These are phyloP conservation scores for Pseudochaenichthys georgianus DNA, from an alignment of 2,797 vertebrate genomes.

Conservation along the genomic window DNA sequence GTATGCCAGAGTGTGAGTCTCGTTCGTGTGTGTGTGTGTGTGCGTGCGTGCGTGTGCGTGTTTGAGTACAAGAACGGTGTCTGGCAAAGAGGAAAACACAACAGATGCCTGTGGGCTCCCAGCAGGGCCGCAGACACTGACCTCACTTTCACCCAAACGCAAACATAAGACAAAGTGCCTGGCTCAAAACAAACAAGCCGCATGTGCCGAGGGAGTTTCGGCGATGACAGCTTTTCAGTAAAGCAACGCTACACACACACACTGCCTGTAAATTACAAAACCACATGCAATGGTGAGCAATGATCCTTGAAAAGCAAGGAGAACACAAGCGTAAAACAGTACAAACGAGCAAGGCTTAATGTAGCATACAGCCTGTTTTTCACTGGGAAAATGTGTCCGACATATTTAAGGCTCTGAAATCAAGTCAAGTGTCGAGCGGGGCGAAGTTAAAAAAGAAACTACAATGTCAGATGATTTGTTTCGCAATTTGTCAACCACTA, in stretches of 20 bases:
- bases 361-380: no score
- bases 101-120: conserved; percentile 73
- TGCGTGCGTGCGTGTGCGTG: not conserved
- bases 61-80: conserved; percentile 14
- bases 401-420: no score
- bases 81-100: conserved; percentile 60
- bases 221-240: conserved; percentile 9
- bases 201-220: conserved; percentile 57
- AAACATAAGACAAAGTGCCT: conserved; percentile 68
- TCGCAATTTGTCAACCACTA: no score
- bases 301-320: not conserved
- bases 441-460: no score
- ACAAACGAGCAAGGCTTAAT: not conserved
- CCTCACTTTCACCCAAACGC: conserved; percentile 68
- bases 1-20: conserved; percentile 36
- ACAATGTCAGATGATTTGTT: no score
- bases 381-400: no score
- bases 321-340: not conserved
- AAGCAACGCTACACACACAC: not conserved
- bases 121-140: conserved; percentile 65
- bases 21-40: not conserved
- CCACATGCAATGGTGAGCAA: conserved; percentile 4
- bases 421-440: no score
- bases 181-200: conserved; percentile 67
- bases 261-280: conserved; percentile 26